Conservation (phyloP, 2,797 vertebrate species). For the Pipistrellus kuhlii region DNA sequence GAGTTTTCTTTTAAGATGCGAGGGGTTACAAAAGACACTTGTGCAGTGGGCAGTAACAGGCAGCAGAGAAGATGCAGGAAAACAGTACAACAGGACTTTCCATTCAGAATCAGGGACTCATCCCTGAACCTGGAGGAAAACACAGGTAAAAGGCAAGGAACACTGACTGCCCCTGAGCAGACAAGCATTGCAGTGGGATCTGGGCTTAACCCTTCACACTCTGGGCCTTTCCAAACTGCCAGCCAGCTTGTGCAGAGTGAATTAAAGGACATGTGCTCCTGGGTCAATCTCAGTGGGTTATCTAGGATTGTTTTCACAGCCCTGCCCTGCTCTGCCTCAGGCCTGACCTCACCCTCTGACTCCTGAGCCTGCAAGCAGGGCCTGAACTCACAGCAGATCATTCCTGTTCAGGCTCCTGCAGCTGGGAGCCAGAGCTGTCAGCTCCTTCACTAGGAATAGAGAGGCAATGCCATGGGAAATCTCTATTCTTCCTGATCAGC, state of each 20-base stretch:
- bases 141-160: background rate
- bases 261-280: background rate
- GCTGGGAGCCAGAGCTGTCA: slow-evolving; percentile 35
- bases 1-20: background rate
- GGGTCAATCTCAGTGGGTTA: background rate
- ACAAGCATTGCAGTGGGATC: background rate
- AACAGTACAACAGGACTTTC: background rate
- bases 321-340: background rate
- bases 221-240: background rate
- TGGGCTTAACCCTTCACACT: background rate
- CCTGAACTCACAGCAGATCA: slow-evolving; percentile 45
- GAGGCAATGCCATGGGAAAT: background rate
- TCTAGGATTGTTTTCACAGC: slow-evolving; percentile 42
- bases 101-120: background rate
- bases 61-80: background rate
- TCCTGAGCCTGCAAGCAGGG: background rate
- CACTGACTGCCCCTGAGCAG: background rate
- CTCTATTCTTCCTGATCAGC: background rate
- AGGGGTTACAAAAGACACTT: background rate
- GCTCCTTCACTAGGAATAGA: background rate
- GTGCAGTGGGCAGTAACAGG: background rate
- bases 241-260: background rate
- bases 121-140: background rate
- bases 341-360: slow-evolving; percentile 43
- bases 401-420: slow-evolving; percentile 57